Evolutionary conservation across 1,140 invertebrate species (phyloP).

Genomic region (Drosophila orosa): DNA sequence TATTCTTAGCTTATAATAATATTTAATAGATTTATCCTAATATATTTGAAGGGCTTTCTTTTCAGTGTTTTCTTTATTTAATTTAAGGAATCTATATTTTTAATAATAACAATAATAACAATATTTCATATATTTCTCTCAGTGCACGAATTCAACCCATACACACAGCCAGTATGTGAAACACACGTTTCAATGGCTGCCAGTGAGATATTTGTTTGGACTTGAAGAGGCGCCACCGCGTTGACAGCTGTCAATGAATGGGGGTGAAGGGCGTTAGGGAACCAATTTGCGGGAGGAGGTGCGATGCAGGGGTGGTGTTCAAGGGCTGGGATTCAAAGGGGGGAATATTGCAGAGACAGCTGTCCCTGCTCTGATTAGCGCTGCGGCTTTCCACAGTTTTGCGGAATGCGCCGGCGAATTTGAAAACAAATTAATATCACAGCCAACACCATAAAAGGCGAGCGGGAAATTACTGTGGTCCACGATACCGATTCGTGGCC

Average conservation of each 20-base stretch:
- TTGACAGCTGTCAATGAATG: conserved; percentile 64
- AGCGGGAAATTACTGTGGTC: conserved; percentile 24
- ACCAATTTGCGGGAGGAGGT: conserved; percentile 11
- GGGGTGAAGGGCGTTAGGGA: conserved; percentile 37
- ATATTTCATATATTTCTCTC: neutral
- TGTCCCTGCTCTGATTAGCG: conserved; percentile 46
- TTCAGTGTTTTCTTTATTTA: too few relatives aligned
- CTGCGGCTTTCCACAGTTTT: conserved; percentile 37
- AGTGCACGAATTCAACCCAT: conserved; percentile 3
- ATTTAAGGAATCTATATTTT: neutral
- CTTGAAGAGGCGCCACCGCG: conserved; percentile 52
- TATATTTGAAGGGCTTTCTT: neutral
- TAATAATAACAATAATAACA: rapidly evolving
- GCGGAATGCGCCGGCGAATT: conserved; percentile 38
- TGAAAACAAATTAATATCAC: conserved; percentile 41
- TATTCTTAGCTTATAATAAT: too few relatives aligned
- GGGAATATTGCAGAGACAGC: conserved; percentile 14
- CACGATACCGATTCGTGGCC: conserved; percentile 6
- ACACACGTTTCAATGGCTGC: conserved; percentile 25
- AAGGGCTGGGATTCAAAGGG: conserved; percentile 2
- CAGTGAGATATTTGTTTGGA: conserved; percentile 55
- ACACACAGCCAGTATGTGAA: conserved; percentile 16
- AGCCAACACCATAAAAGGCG: conserved; percentile 10
- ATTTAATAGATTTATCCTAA: too few relatives aligned
- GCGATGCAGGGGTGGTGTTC: neutral